Conservation (phyloP, 2,888 invertebrate genomes). For the Patella depressa region DNA sequence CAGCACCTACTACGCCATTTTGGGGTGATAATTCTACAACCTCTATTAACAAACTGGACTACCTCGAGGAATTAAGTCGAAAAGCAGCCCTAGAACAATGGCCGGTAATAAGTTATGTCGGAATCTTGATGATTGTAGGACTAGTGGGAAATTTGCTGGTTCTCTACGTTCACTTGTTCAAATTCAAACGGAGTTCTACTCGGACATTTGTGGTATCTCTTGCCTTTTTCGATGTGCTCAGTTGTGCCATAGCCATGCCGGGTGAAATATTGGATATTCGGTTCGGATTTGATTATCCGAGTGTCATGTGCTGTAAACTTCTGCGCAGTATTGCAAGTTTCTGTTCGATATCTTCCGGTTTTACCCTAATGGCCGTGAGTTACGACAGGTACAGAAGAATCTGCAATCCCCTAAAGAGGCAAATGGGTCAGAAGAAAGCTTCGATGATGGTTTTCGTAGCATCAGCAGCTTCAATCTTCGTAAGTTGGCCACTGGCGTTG, state of each 20-base stretch:
- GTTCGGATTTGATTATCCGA: conserved; percentile 51
- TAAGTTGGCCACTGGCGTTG: conserved; percentile 43
- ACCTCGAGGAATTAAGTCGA: conserved; percentile 43
- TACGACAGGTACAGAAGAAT: conserved; percentile 54
- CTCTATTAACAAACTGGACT: neutral
- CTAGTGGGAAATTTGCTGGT: conserved; percentile 52
- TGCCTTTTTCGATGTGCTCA: conserved; percentile 52
- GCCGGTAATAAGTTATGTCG: conserved; percentile 50
- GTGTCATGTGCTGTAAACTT: conserved; percentile 46
- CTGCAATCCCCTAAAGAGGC: conserved; percentile 47
- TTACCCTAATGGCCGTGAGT: conserved; percentile 53
- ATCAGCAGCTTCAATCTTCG: conserved; percentile 38
- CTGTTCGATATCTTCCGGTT: conserved; percentile 50
- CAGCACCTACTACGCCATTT: no score
- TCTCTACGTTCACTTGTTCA: conserved; percentile 46
- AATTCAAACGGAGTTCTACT: conserved; percentile 51
- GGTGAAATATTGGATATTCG: conserved; percentile 52
- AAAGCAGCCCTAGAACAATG: conserved; percentile 43
- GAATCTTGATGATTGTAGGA: conserved; percentile 51
- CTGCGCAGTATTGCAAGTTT: conserved; percentile 48
- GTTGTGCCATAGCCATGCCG: conserved; percentile 51
- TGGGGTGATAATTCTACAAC: no score
- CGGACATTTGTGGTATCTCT: conserved; percentile 52
- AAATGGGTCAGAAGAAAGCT: conserved; percentile 41
- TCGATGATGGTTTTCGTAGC: conserved; percentile 42